Conservation (phyloP, 2,797 vertebrate species). For the Zonotrichia albicollis region DNA sequence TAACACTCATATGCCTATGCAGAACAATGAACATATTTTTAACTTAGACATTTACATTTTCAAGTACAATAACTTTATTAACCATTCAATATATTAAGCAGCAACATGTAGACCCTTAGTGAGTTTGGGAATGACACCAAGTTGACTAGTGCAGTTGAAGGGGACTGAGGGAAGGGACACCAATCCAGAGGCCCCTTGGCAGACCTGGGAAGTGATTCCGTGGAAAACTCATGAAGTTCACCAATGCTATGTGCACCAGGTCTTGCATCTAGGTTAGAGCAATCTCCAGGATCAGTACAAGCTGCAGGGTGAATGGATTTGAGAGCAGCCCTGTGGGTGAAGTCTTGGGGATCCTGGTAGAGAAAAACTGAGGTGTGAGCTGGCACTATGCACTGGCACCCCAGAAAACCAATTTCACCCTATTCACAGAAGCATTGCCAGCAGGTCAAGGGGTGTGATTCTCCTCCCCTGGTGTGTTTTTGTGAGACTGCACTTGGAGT, state of each 20-base stretch:
- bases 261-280: not conserved
- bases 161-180: not conserved
- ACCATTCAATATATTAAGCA: not conserved
- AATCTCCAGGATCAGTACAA: no score
- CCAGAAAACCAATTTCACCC: not conserved
- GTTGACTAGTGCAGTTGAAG: not conserved
- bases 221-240: not conserved
- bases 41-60: not conserved
- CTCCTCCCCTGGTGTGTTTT: not conserved
- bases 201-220: not conserved
- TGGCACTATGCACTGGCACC: not conserved
- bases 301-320: not conserved
- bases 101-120: not conserved
- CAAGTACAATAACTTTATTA: not conserved
- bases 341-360: not conserved
- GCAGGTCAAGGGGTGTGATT: not conserved
- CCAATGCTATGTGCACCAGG: not conserved
- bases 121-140: not conserved
- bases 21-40: not conserved
- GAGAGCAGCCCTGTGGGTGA: not conserved
- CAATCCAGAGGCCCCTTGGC: not conserved
- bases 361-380: not conserved
- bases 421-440: not conserved
- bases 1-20: not conserved
- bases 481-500: not conserved